Evolutionary conservation across 1,140 invertebrate genomes (phyloP).

Genomic region (Nasonia longicornis): DNA sequence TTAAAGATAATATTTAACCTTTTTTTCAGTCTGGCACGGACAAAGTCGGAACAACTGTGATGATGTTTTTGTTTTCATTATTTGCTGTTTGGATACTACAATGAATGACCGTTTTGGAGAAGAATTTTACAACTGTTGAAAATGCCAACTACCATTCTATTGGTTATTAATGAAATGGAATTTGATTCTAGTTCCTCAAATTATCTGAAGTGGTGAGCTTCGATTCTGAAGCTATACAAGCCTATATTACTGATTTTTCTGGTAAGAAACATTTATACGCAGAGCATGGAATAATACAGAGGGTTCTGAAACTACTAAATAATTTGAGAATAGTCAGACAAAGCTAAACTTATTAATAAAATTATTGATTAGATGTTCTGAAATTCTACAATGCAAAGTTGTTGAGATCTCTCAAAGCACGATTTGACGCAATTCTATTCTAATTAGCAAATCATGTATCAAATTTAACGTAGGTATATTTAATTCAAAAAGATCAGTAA

Average conservation of each 20-base stretch:
- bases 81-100: conserved; percentile 27
- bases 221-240: background rate
- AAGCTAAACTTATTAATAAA: no score
- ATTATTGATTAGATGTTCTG: no score
- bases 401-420: no score
- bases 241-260: background rate
- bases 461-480: background rate
- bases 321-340: no score
- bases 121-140: background rate
- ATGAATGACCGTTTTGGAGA: conserved; percentile 27
- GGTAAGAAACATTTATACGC: background rate
- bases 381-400: no score
- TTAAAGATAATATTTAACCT: conserved; percentile 5
- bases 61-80: conserved; percentile 29
- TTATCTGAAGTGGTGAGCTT: background rate
- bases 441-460: no score
- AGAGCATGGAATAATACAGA: no score
- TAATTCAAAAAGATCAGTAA: background rate
- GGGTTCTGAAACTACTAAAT: no score
- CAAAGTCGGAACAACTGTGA: conserved; percentile 32
- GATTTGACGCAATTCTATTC: no score
- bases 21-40: conserved; percentile 52
- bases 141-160: background rate
- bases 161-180: background rate
- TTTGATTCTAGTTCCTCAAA: background rate